Conservation (phyloP, 2,797 vertebrate species). For the Clarias platycephalus region DNA sequence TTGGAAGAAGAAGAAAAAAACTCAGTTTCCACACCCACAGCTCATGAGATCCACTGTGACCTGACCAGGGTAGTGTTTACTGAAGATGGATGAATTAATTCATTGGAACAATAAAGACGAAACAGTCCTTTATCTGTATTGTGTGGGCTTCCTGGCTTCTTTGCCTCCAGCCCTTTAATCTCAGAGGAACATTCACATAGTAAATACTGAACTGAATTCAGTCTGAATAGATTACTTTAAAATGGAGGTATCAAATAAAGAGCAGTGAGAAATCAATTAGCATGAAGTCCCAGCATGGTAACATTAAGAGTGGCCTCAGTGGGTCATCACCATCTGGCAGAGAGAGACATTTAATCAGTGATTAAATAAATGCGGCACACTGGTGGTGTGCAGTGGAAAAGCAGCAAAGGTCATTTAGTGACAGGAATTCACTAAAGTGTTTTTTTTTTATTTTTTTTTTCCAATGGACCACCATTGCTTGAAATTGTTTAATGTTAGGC, state of each 20-base stretch:
- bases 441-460: neutral
- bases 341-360: neutral
- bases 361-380: neutral
- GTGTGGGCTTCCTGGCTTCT: neutral
- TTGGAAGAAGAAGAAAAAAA: too few relatives aligned
- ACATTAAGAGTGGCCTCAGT: neutral
- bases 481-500: neutral
- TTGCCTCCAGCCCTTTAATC: neutral
- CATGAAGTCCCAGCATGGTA: neutral
- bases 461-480: neutral
- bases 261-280: neutral
- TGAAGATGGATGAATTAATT: neutral
- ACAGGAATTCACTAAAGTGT: neutral
- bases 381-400: neutral
- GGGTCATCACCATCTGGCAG: constrained; percentile 3
- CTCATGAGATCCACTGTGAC: neutral
- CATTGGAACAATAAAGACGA: neutral
- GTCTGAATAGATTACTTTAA: neutral
- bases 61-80: neutral
- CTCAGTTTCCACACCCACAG: neutral
- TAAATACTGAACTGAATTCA: neutral
- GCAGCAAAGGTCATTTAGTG: neutral
- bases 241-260: constrained; percentile 10
- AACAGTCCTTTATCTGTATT: neutral
- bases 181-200: neutral